These are phyloP conservation scores for Netelia fuscicornis DNA, from an alignment of 2,888 invertebrate species.

Conservation along the genomic window DNA sequence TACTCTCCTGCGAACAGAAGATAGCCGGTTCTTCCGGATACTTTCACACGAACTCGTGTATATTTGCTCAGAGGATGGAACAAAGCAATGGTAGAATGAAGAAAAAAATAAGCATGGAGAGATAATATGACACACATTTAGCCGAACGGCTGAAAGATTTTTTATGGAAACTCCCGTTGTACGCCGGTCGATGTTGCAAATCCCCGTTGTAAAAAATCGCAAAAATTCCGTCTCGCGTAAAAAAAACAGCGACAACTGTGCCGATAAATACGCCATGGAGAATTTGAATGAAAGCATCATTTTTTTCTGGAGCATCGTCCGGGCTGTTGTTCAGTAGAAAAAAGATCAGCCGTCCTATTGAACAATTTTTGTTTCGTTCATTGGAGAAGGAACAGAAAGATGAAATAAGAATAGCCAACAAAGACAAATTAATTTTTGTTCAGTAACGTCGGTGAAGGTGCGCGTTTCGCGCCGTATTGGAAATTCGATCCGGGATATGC, in stretches of 20 bases:
- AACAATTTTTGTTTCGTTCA: neutral
- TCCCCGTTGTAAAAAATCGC: conserved; percentile 19
- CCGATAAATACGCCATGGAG: conserved; percentile 12
- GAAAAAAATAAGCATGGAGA: conserved; percentile 12
- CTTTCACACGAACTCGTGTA: conserved; percentile 48
- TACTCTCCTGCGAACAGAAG: conserved; percentile 17
- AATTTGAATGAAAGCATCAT: conserved; percentile 19
- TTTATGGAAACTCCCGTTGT: conserved; percentile 41
- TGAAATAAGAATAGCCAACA: neutral
- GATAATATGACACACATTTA: conserved; percentile 5
- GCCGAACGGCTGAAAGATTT: conserved; percentile 29
- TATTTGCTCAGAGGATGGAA: conserved; percentile 17
- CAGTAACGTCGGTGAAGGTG: neutral
- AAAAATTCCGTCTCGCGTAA: conserved; percentile 5
- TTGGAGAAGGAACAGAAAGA: neutral
- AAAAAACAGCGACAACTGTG: conserved; percentile 3
- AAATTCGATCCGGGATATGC: neutral
- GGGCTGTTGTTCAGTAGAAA: neutral
- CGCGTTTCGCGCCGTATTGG: neutral
- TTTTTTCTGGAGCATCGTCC: neutral
- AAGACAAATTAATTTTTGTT: neutral
- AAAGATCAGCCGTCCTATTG: neutral
- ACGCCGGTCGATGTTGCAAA: conserved; percentile 24
- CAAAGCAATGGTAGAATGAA: neutral
- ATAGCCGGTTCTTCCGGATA: conserved; percentile 18